phyloP scores from a whole-genome alignment of 2,888 invertebrate genomes.

The Hirtodrosophila histrioides region DNA sequence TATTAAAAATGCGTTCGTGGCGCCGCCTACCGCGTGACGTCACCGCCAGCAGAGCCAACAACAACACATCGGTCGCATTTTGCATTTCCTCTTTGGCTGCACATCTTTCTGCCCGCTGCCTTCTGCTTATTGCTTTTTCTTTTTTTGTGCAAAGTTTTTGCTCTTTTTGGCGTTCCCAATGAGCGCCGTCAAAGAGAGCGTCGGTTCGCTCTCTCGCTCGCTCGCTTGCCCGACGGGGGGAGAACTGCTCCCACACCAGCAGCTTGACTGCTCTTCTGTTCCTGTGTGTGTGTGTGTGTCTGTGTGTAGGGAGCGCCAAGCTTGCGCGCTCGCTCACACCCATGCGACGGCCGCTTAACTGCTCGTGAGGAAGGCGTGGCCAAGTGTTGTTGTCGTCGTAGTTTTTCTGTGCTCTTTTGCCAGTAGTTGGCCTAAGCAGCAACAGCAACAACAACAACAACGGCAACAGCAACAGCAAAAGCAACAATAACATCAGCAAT shows the following conservation, averaged over 20 bases:
- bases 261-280: conserved; percentile 31
- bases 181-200: conserved; percentile 59
- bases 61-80: conserved; percentile 45
- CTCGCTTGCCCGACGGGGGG: conserved; percentile 15
- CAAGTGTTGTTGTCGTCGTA: conserved; percentile 55
- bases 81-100: conserved; percentile 70
- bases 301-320: conserved; percentile 63
- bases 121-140: conserved; percentile 30
- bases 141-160: conserved; percentile 45
- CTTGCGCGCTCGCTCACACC: conserved; percentile 67
- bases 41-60: conserved; percentile 48
- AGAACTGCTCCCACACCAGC: conserved; percentile 24
- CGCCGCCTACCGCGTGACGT: conserved; percentile 77
- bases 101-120: conserved; percentile 57
- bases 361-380: conserved; percentile 63
- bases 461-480: conserved; percentile 27
- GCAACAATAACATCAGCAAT: conserved; percentile 37
- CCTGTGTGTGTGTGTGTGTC: conserved; percentile 15
- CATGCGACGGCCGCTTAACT: conserved; percentile 35
- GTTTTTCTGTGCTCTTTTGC: conserved; percentile 75
- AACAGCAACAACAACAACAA: conserved; percentile 36
- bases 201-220: conserved; percentile 37
- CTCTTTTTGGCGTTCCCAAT: conserved; percentile 57
- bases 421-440: conserved; percentile 69
- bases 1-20: conserved; percentile 78